These are phyloP conservation scores for Gymnoscopelus microlampas DNA, from an alignment of 2,797 vertebrate species.

Conservation along the genomic window DNA sequence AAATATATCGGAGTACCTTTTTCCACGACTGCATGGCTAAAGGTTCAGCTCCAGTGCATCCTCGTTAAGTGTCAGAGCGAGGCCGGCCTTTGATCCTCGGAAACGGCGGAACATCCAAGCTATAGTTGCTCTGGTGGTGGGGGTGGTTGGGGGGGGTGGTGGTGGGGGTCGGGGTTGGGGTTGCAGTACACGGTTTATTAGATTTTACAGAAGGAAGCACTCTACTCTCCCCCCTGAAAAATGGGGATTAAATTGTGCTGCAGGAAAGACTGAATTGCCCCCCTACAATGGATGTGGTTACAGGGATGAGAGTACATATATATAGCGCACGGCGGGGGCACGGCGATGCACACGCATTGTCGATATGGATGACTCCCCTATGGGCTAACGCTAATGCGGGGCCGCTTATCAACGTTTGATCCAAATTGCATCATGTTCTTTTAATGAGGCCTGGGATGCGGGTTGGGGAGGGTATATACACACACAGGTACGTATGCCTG, in stretches of 20 bases:
- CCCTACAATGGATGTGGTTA: slow-evolving; percentile 62
- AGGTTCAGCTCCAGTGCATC: slow-evolving; percentile 31
- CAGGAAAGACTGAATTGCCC: slow-evolving; percentile 65
- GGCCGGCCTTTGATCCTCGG: slow-evolving; percentile 55
- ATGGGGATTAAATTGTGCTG: slow-evolving; percentile 68
- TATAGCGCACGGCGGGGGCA: slow-evolving; percentile 18
- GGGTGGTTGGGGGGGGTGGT: slow-evolving; percentile 29
- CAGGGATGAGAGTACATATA: slow-evolving; percentile 47
- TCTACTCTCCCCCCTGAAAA: slow-evolving; percentile 58
- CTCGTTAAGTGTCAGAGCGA: slow-evolving; percentile 29
- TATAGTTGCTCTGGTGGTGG: slow-evolving; percentile 30
- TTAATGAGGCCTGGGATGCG: slow-evolving; percentile 70
- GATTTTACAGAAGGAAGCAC: slow-evolving; percentile 68
- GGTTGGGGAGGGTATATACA: slow-evolving; percentile 23
- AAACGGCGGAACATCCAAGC: slow-evolving; percentile 54
- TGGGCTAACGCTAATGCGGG: slow-evolving; percentile 56
- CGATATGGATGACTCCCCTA: slow-evolving; percentile 58
- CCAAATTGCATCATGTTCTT: slow-evolving; percentile 75
- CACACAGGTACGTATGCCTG: slow-evolving; percentile 24
- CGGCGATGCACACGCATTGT: slow-evolving; percentile 44
- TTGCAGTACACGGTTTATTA: slow-evolving; percentile 68
- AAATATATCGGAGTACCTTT: not conserved
- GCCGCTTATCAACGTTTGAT: slow-evolving; percentile 75
- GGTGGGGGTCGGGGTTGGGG: slow-evolving; percentile 31
- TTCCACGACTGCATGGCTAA: slow-evolving; percentile 13